These are phyloP conservation scores for Limnothrissa miodon DNA, from an alignment of 2,113 vertebrate species.

Conservation along the genomic window DNA sequence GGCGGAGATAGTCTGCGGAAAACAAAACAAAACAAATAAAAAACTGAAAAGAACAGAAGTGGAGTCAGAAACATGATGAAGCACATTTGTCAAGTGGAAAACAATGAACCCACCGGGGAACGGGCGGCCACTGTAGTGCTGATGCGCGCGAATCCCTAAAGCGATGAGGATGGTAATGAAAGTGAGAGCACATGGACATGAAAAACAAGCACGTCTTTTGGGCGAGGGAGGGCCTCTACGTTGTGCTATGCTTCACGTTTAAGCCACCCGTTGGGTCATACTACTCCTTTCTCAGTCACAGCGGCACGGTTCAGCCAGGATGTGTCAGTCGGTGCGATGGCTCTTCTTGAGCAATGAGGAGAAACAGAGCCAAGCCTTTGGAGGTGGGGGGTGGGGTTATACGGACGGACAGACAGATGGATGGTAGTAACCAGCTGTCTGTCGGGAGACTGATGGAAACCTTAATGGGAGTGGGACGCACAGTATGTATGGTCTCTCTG, in stretches of 20 bases:
- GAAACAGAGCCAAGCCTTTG: conserved; percentile 1
- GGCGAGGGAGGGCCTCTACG: background rate
- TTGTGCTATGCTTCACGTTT: background rate
- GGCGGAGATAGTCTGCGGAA: conserved; percentile 93
- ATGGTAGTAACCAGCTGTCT: background rate
- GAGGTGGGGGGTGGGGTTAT: no score
- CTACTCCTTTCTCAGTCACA: background rate
- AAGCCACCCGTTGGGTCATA: background rate
- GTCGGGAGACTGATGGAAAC: background rate
- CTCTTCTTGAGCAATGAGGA: background rate
- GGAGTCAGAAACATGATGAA: background rate
- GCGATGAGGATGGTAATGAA: background rate
- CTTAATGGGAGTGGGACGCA: background rate
- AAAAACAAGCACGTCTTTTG: background rate
- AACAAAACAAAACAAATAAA: no score
- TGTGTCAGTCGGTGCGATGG: background rate
- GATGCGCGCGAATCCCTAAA: background rate
- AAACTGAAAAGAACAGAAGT: background rate
- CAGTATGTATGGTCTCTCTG: background rate
- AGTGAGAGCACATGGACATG: background rate
- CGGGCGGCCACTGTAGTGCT: background rate
- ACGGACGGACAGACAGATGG: background rate
- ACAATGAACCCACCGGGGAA: background rate
- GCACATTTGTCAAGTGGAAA: background rate
- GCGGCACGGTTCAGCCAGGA: background rate